Evolutionary conservation across 2,888 invertebrate genomes (phyloP).

Genomic region (Hanleya hanleyi): DNA sequence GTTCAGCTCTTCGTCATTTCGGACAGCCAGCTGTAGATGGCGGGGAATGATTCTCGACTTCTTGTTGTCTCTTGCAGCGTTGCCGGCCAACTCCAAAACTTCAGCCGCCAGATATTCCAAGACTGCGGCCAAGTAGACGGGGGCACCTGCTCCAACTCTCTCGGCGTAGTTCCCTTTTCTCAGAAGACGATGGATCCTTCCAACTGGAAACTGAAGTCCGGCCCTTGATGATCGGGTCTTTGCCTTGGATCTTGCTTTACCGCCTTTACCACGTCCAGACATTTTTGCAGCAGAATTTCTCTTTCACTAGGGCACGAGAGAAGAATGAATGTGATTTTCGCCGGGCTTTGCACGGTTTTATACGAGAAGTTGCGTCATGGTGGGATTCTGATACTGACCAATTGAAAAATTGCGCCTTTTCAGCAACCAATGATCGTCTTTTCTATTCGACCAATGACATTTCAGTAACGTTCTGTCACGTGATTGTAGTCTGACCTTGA

Average conservation of each 20-base stretch:
- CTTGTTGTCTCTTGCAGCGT: slow-evolving; percentile 77
- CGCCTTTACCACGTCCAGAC: slow-evolving; percentile 71
- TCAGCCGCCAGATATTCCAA: slow-evolving; percentile 78
- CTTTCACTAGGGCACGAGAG: too few species aligned
- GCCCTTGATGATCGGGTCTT: slow-evolving; percentile 66
- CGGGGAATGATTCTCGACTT: slow-evolving; percentile 82
- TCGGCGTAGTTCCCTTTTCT: slow-evolving; percentile 70
- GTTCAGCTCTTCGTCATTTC: slow-evolving; percentile 87
- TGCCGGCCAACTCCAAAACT: slow-evolving; percentile 74
- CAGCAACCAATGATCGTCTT: not conserved
- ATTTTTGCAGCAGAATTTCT: too few species aligned
- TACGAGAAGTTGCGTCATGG: too few species aligned
- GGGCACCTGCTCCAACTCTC: slow-evolving; percentile 67
- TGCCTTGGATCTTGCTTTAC: slow-evolving; percentile 63
- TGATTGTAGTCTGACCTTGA: too few species aligned
- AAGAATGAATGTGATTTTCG: too few species aligned
- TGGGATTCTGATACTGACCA: too few species aligned
- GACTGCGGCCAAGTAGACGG: slow-evolving; percentile 67
- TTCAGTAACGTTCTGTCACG: too few species aligned
- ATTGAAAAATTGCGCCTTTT: not conserved
- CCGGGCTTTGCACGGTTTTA: too few species aligned
- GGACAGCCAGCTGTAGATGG: slow-evolving; percentile 84
- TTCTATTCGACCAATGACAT: too few species aligned
- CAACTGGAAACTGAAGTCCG: slow-evolving; percentile 68
- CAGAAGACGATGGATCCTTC: slow-evolving; percentile 67